These are phyloP conservation scores for Tachysurus vachellii DNA, from an alignment of 2,113 vertebrate genomes.

Conservation along the genomic window DNA sequence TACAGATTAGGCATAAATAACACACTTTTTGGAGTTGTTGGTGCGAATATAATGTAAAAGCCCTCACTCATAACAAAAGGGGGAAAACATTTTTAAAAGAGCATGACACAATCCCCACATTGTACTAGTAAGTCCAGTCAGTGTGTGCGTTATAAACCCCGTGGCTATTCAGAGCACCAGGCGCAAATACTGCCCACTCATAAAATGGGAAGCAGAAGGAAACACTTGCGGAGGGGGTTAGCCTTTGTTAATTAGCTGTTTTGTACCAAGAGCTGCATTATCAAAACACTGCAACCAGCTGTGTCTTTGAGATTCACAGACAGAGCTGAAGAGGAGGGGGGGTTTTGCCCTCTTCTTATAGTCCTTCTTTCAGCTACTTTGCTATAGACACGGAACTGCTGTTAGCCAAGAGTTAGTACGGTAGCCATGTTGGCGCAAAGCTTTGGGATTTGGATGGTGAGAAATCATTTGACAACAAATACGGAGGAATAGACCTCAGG, in stretches of 20 bases:
- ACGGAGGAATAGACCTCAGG: background rate
- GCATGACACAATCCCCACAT: constrained; percentile 65
- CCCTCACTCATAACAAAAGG: constrained; percentile 55
- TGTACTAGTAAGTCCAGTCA: constrained; percentile 60
- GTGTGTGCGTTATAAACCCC: constrained; percentile 69
- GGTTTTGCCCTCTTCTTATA: constrained; percentile 64
- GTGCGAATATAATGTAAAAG: constrained; percentile 68
- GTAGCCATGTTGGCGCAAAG: constrained; percentile 46
- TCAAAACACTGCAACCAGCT: constrained; percentile 87
- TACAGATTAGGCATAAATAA: background rate
- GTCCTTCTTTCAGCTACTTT: constrained; percentile 59
- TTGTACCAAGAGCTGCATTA: constrained; percentile 80
- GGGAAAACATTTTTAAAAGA: constrained; percentile 56
- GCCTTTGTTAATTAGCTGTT: constrained; percentile 89
- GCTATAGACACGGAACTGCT: constrained; percentile 58
- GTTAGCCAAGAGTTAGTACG: constrained; percentile 38
- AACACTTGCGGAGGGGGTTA: constrained; percentile 60
- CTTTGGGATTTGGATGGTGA: constrained; percentile 20
- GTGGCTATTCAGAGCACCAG: constrained; percentile 64
- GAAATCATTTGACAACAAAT: background rate
- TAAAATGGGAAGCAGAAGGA: constrained; percentile 75
- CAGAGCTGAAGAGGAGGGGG: constrained; percentile 57
- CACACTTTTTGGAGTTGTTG: constrained; percentile 50
- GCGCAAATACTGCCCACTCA: constrained; percentile 64
- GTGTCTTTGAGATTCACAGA: constrained; percentile 89